These are phyloP conservation scores for Halcyon leucocephala DNA, from an alignment of 2,797 vertebrate genomes.

Conservation along the genomic window DNA sequence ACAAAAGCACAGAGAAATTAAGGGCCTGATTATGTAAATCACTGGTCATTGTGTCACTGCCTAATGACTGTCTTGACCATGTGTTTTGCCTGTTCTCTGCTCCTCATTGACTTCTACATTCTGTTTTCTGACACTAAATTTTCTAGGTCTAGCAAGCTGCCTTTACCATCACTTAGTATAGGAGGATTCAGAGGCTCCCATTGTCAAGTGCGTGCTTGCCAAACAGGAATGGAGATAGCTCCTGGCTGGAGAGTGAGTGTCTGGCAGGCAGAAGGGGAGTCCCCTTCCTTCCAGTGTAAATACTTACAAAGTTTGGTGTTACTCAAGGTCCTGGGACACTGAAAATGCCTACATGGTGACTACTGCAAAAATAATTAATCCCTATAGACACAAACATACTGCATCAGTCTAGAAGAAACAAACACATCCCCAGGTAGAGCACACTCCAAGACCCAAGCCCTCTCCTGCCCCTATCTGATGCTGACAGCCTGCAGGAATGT, in stretches of 20 bases:
- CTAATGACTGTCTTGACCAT: not conserved
- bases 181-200: not conserved
- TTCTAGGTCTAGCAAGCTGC: not conserved
- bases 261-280: not conserved
- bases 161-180: not conserved
- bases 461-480: not conserved
- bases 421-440: not conserved
- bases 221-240: not conserved
- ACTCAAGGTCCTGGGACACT: not conserved
- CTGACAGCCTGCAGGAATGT: accelerated
- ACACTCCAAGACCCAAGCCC: not conserved
- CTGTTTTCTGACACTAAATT: not conserved
- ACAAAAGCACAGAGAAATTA: not conserved
- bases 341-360: not conserved
- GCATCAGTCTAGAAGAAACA: not conserved
- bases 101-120: not conserved
- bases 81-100: not conserved
- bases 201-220: not conserved
- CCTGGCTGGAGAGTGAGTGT: not conserved
- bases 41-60: not conserved
- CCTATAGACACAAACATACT: not conserved
- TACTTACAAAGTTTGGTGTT: not conserved
- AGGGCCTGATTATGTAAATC: not conserved
- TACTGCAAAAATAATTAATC: not conserved
- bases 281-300: not conserved